phyloP scores from a whole-genome alignment of 2,113 vertebrate species.

The Lota lota region DNA sequence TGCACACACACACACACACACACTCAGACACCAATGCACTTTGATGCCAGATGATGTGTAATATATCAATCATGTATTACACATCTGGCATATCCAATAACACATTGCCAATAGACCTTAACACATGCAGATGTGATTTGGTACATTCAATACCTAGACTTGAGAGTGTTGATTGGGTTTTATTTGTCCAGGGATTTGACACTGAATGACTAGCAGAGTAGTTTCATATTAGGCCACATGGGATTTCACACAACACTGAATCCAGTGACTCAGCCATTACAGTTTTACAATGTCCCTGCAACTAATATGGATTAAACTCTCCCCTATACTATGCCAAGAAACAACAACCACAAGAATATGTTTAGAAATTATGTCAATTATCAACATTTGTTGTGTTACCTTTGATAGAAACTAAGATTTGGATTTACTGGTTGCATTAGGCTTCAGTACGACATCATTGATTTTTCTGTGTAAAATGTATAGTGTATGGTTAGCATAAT shows the following conservation, averaged over 20 bases:
- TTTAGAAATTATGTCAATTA: too few relatives aligned
- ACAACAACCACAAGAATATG: neutral
- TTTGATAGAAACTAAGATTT: too few relatives aligned
- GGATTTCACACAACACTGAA: conserved; percentile 37
- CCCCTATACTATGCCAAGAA: conserved; percentile 7
- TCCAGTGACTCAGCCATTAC: conserved; percentile 16
- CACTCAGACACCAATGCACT: conserved; percentile 1
- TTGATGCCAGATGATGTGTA: neutral
- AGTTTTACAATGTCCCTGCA: conserved; percentile 18
- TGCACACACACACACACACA: conserved; percentile 21
- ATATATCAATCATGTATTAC: conserved; percentile 45
- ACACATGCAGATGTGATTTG: conserved; percentile 45
- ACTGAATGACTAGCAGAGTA: conserved; percentile 39
- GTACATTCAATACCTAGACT: conserved; percentile 22
- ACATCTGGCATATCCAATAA: conserved; percentile 33
- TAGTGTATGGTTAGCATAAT: too few relatives aligned
- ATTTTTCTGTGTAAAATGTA: too few relatives aligned
- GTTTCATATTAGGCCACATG: conserved; percentile 34
- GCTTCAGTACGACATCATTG: too few relatives aligned
- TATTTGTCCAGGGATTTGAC: conserved; percentile 44
- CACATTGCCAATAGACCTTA: conserved; percentile 15
- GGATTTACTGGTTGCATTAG: too few relatives aligned
- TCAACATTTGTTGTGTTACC: too few relatives aligned
- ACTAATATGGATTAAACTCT: conserved; percentile 18
- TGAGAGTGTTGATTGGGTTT: conserved; percentile 54